Percentiles rank a stretch among this genome's conserved stretches.
Conservation (phyloP, 2,113 vertebrate species). For the Strix uralensis region DNA sequence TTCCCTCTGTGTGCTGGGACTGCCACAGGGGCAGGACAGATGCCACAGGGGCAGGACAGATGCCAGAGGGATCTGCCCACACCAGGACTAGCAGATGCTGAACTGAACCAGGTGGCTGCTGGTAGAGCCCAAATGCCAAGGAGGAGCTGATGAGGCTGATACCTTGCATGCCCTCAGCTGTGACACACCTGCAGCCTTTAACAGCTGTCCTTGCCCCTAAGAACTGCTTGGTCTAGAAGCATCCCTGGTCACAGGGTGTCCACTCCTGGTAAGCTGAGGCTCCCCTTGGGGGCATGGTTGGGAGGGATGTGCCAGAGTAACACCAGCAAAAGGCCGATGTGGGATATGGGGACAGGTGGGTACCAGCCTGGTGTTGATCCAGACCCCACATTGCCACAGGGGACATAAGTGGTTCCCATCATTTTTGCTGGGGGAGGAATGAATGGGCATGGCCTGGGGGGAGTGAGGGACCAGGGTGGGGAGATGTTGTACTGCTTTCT, state of each 20-base stretch:
- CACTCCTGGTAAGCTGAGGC: background rate
- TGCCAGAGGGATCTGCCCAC: background rate
- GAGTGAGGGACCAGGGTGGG: no score
- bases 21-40: background rate
- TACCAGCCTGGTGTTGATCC: background rate
- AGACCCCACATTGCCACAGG: fast-evolving
- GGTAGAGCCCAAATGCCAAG: background rate
- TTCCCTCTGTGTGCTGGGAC: fast-evolving
- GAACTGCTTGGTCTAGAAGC: fast-evolving
- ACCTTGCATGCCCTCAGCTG: background rate
- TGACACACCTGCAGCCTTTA: background rate
- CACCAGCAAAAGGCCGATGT: background rate
- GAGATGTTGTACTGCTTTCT: background rate
- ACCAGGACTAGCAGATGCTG: background rate
- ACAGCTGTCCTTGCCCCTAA: background rate
- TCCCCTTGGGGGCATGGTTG: background rate
- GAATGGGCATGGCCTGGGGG: background rate
- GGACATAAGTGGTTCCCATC: background rate
- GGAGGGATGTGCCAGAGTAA: no score
- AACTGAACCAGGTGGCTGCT: background rate
- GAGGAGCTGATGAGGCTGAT: background rate
- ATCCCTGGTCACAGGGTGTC: fast-evolving
- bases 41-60: background rate
- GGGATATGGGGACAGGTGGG: no score
- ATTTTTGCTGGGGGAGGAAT: background rate